A percentile compares a stretch with the other conserved stretches of the same genome.
Conservation (phyloP, 1,140 invertebrate genomes). For the Bombus soroeensis region DNA sequence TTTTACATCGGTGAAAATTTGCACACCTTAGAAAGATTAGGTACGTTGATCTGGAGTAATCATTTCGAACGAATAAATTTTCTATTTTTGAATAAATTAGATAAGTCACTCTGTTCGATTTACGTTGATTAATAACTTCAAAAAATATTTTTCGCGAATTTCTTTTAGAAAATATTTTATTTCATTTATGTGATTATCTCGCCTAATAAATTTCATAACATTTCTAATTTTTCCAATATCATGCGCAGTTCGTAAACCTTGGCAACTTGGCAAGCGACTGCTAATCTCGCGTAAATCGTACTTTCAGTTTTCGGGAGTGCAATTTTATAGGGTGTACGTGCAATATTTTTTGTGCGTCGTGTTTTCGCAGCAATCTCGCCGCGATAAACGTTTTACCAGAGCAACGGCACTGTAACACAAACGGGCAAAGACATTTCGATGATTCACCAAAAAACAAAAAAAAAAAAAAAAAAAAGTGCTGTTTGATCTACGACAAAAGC, state of each 20-base stretch:
- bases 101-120: not conserved
- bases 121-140: no score
- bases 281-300: not conserved
- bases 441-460: not conserved
- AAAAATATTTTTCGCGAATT: no score
- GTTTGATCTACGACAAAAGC: conserved; percentile 27
- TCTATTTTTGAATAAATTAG: not conserved
- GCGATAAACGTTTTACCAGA: not conserved
- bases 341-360: not conserved
- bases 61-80: not conserved
- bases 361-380: not conserved
- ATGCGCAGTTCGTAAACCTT: not conserved
- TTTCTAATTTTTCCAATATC: not conserved
- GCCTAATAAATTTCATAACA: not conserved
- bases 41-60: not conserved
- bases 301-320: not conserved
- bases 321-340: not conserved
- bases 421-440: not conserved
- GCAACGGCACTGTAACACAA: not conserved
- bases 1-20: no score
- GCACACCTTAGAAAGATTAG: not conserved
- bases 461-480: not conserved
- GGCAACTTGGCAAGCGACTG: not conserved
- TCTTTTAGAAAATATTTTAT: no score
- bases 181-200: no score